Evolutionary conservation across 2,113 vertebrate genomes (phyloP).

Genomic region (Monarcha castaneiventris): DNA sequence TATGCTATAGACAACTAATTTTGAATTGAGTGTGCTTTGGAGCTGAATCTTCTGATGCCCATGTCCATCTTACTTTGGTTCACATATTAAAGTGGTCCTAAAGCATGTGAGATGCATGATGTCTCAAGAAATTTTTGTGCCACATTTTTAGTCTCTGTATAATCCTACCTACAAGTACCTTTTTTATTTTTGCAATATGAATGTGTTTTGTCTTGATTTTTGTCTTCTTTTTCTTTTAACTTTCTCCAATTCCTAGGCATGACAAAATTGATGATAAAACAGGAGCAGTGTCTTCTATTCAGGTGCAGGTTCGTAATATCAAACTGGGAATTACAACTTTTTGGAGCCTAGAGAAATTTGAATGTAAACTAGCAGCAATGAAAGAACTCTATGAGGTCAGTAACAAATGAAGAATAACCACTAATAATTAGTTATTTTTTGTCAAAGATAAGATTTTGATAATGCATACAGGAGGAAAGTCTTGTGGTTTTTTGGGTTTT

Average conservation of each 20-base stretch:
- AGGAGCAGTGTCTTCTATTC: conserved; percentile 50
- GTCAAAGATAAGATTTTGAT: not conserved
- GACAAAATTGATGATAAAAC: conserved; percentile 68
- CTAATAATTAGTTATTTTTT: not conserved
- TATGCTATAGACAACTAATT: not conserved
- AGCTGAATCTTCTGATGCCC: not conserved
- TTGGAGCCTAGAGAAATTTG: conserved; percentile 94
- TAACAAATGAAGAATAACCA: not conserved
- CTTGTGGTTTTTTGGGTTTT: not conserved
- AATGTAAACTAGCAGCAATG: conserved; percentile 89
- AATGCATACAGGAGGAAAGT: not conserved
- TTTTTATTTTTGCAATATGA: not conserved
- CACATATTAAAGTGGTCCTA: not conserved
- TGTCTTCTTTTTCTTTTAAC: not conserved
- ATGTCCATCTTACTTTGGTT: not conserved
- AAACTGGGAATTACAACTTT: conserved; percentile 87
- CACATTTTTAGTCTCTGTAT: not conserved
- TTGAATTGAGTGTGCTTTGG: not conserved
- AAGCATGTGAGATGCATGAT: not conserved
- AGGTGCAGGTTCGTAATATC: conserved; percentile 86
- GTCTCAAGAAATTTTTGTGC: not conserved
- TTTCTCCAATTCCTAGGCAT: conserved; percentile 71
- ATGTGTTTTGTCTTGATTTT: not conserved
- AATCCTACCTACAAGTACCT: not conserved
- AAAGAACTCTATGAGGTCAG: conserved; percentile 91